Percentiles rank a stretch among this genome's conserved stretches.
Conservation (phyloP, 2,113 vertebrate species). For the Pelecanoides urinatrix region DNA sequence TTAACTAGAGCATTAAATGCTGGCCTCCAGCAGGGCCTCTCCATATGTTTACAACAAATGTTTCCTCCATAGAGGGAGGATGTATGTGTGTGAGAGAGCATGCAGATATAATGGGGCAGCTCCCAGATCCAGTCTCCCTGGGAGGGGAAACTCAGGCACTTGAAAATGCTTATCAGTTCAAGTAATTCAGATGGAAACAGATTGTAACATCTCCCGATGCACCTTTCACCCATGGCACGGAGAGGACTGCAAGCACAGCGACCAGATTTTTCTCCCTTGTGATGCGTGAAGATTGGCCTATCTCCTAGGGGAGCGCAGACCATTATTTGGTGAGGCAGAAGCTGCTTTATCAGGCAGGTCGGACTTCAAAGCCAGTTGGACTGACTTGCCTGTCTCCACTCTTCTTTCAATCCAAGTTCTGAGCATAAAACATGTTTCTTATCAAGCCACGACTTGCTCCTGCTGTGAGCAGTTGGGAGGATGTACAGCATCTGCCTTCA, state of each 20-base stretch:
- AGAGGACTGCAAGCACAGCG: fast-evolving
- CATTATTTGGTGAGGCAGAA: fast-evolving
- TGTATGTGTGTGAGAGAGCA: not conserved
- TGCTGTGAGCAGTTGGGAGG: not conserved
- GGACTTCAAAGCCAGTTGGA: not conserved
- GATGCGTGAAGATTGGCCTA: not conserved
- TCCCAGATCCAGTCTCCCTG: not conserved
- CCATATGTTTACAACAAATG: constrained; percentile 74
- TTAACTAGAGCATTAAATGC: constrained; percentile 83
- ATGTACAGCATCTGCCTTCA: not conserved
- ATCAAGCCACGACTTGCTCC: not conserved
- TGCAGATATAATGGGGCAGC: not conserved
- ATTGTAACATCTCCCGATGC: not conserved
- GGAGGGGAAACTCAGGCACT: not conserved
- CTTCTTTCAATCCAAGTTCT: not conserved
- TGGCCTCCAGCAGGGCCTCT: constrained; percentile 71
- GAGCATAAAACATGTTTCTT: not conserved
- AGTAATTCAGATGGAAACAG: not conserved
- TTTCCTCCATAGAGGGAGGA: constrained; percentile 2
- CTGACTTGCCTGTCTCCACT: not conserved
- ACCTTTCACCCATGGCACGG: not conserved
- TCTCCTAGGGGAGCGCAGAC: not conserved
- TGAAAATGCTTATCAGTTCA: not conserved
- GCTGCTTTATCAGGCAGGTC: not conserved
- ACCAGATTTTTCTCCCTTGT: not conserved